Evolutionary conservation across 2,888 invertebrate species (phyloP), one percentile per base, ranked within the genome.

Genomic region (Mesodorylaimus sp.): DNA sequence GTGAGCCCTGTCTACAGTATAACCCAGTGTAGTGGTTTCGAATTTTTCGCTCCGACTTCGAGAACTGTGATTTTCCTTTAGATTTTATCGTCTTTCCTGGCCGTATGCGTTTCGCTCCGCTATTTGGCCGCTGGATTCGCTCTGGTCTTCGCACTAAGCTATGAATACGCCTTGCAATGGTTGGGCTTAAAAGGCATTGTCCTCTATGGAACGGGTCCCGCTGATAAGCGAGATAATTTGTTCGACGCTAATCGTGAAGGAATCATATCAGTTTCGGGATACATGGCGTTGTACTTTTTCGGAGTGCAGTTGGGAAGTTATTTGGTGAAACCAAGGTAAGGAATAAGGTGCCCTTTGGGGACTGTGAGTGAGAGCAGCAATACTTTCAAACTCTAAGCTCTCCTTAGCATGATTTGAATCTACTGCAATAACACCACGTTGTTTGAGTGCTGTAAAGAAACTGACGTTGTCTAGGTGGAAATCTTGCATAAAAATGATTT

Each of bases 181-280:
- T 32, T 32, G 32, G 32, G 32, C 32, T 32, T 32, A 16, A 32
- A 36, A 19, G 16, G n/a, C 46, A 28, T 46, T 27, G 19, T 7
- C 32, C 13, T 36, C 16, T n/a, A n/a, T n/a, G n/a, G n/a, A n/a
- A n/a, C n/a, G n/a, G n/a, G n/a, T n/a, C n/a, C n/a, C n/a, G n/a
- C 28, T 44, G 10, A 32, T 19, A 10, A 29, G 3, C 21, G 28
- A 27, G 7, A n/a, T 27, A 2, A 43, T 26, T 26, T 87, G 29
- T 55, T 89, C 3, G 71, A 77, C 42, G 84, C 89, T 0, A 97
- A 97, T 68, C 77, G 84, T 51, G 95, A 97, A 71, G 95, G 95
- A 0, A 69, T 95, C 37, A 76, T 78, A 24, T 89, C 93, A 0
- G 73, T 79, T 36, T 70, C 81, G 0, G 93, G 95, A 1, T 93